Conservation (phyloP, 2,888 invertebrate genomes). For the Notodromas monacha region DNA sequence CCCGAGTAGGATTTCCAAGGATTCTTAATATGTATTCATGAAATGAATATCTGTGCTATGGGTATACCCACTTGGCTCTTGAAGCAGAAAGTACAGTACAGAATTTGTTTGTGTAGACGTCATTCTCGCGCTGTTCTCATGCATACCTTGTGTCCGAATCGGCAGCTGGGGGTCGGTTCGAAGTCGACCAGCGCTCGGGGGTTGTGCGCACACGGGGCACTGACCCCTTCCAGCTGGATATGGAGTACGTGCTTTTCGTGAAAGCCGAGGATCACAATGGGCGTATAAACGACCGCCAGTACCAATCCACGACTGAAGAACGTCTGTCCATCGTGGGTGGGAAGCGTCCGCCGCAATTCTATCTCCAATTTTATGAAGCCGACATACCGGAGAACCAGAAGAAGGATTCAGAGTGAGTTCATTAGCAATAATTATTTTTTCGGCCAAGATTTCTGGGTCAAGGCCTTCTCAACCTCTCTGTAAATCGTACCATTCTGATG, state of each 20-base stretch:
- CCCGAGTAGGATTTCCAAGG: no score
- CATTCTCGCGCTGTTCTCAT: not conserved
- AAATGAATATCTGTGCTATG: no score
- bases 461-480: no score
- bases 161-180: conserved; percentile 33
- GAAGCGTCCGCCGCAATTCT: conserved; percentile 86
- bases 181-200: conserved; percentile 63
- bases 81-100: no score
- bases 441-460: no score
- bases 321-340: conserved; percentile 81
- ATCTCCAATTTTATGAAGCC: conserved; percentile 70
- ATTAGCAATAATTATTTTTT: not conserved
- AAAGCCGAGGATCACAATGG: conserved; percentile 87
- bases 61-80: no score
- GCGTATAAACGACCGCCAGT: conserved; percentile 53
- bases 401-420: conserved; percentile 63
- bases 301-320: conserved; percentile 67
- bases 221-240: conserved; percentile 67
- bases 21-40: no score
- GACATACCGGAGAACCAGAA: conserved; percentile 88
- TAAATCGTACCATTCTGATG: no score
- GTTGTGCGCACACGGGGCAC: conserved; percentile 66
- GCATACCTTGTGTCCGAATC: conserved; percentile 9
- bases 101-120: not conserved
- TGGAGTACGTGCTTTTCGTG: conserved; percentile 82